Percentiles rank a stretch among this genome's conserved stretches.
These are phyloP conservation scores for Creontiades dilutus DNA, from an alignment of 2,888 invertebrate genomes.

Conservation along the genomic window DNA sequence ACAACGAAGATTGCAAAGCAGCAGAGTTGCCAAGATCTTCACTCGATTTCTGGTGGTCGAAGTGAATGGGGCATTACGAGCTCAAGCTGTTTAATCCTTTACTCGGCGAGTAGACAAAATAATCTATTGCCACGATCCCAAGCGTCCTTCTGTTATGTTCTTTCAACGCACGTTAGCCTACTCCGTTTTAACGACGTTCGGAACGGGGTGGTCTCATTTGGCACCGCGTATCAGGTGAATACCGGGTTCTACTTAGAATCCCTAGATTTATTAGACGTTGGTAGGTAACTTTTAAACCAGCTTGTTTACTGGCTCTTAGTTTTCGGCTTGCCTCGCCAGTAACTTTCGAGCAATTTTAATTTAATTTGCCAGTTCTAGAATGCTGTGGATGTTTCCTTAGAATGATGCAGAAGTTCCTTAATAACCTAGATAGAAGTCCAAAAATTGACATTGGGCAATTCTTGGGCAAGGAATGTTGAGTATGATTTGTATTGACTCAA, in stretches of 20 bases:
- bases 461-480: too few species aligned
- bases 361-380: too few species aligned
- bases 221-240: background rate
- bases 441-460: too few species aligned
- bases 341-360: too few species aligned
- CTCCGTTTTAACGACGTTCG: background rate
- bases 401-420: too few species aligned
- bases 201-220: constrained; percentile 26
- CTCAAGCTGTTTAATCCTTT: background rate
- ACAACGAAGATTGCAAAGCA: background rate
- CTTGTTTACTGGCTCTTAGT: too few species aligned
- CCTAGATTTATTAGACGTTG: too few species aligned
- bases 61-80: constrained; percentile 10
- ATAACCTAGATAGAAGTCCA: too few species aligned
- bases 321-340: too few species aligned
- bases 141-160: background rate
- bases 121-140: background rate
- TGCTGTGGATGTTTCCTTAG: too few species aligned
- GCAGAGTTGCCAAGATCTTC: constrained; percentile 11
- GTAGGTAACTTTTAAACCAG: too few species aligned
- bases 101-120: background rate
- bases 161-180: constrained; percentile 16
- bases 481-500: too few species aligned
- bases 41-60: constrained; percentile 9
- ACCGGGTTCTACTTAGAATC: background rate